These are phyloP conservation scores for Caenorhabditis tropicalis DNA, from an alignment of 1,140 invertebrate species.

Conservation along the genomic window DNA sequence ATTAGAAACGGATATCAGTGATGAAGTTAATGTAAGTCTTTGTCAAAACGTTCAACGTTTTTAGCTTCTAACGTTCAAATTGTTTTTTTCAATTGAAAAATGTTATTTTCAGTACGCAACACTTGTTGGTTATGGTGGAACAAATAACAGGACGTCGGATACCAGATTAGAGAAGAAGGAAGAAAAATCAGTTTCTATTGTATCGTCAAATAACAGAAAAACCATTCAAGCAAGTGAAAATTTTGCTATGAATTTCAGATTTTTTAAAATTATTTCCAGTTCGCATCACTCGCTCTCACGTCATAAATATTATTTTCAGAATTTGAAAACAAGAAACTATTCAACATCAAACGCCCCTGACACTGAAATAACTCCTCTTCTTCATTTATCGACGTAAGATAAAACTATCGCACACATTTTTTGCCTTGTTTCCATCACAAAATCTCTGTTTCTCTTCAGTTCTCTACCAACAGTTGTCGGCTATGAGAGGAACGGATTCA, in stretches of 20 bases:
- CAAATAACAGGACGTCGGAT: neutral
- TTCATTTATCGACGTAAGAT: slow-evolving; percentile 9
- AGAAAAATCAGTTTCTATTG: neutral
- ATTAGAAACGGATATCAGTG: neutral
- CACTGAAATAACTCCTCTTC: neutral
- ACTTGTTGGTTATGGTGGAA: neutral
- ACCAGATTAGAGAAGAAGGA: neutral
- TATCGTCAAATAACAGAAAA: neutral
- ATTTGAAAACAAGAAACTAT: slow-evolving; percentile 15
- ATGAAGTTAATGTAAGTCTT: neutral
- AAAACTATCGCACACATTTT: neutral
- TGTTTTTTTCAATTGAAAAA: neutral
- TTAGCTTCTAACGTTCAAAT: too few species aligned
- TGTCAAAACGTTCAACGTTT: too few species aligned
- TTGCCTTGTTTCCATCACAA: neutral
- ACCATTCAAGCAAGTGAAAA: neutral
- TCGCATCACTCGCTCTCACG: neutral
- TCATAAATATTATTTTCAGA: neutral
- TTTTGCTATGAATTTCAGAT: too few species aligned
- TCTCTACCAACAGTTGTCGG: slow-evolving; percentile 6
- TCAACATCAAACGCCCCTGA: slow-evolving; percentile 7
- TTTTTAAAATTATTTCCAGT: neutral
- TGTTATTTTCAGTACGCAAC: neutral
- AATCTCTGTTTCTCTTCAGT: neutral
- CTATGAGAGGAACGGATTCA: slow-evolving; percentile 24